These are phyloP conservation scores for Manduca sexta DNA, from an alignment of 1,140 invertebrate genomes.

Conservation along the genomic window DNA sequence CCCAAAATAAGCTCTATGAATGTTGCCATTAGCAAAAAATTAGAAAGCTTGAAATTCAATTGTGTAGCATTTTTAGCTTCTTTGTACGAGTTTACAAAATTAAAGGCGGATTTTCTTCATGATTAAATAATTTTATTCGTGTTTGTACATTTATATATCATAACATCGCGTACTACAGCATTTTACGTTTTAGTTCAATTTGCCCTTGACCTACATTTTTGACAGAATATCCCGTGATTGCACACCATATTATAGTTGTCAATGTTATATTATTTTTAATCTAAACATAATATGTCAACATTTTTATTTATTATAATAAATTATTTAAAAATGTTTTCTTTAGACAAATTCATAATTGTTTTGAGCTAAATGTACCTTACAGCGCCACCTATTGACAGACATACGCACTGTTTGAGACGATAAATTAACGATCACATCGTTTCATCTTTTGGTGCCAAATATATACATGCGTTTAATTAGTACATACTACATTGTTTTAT, in stretches of 20 bases:
- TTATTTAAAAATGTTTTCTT: no score
- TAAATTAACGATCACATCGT: no score
- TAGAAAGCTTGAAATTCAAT: slow-evolving; percentile 37
- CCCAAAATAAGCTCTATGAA: slow-evolving; percentile 71
- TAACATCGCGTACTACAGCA: neutral
- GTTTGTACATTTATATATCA: no score
- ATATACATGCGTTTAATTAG: no score
- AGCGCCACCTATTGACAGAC: neutral
- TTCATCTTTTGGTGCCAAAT: no score
- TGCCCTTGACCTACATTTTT: slow-evolving; percentile 50
- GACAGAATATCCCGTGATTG: slow-evolving; percentile 39
- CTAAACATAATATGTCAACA: neutral
- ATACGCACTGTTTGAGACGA: neutral
- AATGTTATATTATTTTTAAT: neutral
- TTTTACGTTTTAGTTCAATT: slow-evolving; percentile 8
- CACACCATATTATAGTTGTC: neutral
- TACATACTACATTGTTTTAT: no score
- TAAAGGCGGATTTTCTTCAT: no score
- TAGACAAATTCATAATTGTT: neutral
- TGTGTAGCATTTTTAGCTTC: neutral
- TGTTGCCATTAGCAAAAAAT: slow-evolving; percentile 59
- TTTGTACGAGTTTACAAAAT: neutral
- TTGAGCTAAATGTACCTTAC: neutral
- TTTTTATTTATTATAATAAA: neutral
- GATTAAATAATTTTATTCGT: no score